Evolutionary conservation across 2,888 invertebrate genomes (phyloP), one percentile per base, ranked within the genome.

Genomic region (Prosopocoilus inquinatus): DNA sequence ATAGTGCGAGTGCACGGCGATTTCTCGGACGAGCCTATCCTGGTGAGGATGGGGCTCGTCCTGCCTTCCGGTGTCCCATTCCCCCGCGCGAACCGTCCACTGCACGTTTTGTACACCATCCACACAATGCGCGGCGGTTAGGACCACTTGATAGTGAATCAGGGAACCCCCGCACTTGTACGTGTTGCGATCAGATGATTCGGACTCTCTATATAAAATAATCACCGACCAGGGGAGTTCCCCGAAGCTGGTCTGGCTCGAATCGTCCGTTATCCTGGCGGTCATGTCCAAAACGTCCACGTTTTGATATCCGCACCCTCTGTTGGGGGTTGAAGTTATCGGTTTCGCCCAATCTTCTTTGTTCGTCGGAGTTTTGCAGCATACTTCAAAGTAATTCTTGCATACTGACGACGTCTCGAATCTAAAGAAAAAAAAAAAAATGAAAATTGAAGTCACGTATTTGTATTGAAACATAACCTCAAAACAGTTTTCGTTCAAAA

Each of bases 151-250:
- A 0, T 82, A 84, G 58, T 89, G 86, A 59, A 91, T 90, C 11
- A 92, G 76, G 0, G 90, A 84, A 0, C 89, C 91, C 0, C 90
- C 91, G 34, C 90, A 90, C 11, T 79, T 79, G 64, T 81, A 78
- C 0, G 77, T 76, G 0, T 75, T 69, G 0, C 75, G 74, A 7
- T 80, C 79, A 1, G 81, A 75, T n/a, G 81, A 28, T 34, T 48
- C 43, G 0, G 70, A 68, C 56, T 82, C 80, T 53, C 80, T 78
- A 58, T 79, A 78, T 62, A 88, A 73, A 32, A 90, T 77, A 0
- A 88, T 88, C 0, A 87, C 84, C 84, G 89, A 88, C 90, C 90
- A 91, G 0, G 90, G 89, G 69, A 88, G 88, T 73, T 91, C 90
- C 0, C 84, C 90, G 59, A 85, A 90, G 63, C 82, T 80, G 67